These are phyloP conservation scores for Aythya baeri DNA, from an alignment of 2,113 vertebrate genomes.

Conservation along the genomic window DNA sequence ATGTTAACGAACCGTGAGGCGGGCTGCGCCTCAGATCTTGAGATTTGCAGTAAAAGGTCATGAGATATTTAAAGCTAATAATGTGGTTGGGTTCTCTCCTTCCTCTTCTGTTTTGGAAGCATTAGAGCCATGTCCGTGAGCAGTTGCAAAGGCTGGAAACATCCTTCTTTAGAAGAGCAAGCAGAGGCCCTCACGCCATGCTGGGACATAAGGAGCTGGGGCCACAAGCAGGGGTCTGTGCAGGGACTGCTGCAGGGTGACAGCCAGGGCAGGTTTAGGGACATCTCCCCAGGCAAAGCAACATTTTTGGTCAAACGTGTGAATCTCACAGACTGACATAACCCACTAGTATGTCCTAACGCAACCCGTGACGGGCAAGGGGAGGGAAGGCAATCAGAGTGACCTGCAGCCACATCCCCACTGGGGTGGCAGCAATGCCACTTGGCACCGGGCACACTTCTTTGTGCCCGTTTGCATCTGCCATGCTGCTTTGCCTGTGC, in stretches of 20 bases:
- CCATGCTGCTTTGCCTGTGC: not conserved
- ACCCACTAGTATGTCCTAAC: not conserved
- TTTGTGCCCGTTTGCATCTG: not conserved
- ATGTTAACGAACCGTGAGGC: constrained; percentile 58
- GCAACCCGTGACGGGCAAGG: rapidly evolving
- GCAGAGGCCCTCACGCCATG: not conserved
- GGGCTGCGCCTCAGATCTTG: constrained; percentile 42
- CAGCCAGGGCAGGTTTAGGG: not conserved
- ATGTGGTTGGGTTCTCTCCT: constrained; percentile 31
- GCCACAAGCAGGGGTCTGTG: not conserved
- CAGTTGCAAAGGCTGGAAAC: not conserved
- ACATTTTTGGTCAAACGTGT: not conserved
- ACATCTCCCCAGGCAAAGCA: not conserved
- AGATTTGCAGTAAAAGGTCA: constrained; percentile 68
- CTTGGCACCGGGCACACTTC: rapidly evolving
- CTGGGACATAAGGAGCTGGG: not conserved
- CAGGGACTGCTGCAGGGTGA: not conserved
- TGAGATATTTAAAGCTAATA: constrained; percentile 71
- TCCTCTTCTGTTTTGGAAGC: constrained; percentile 50
- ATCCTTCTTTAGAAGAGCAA: not conserved
- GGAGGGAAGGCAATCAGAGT: not conserved
- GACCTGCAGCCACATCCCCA: rapidly evolving
- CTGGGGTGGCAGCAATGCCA: rapidly evolving
- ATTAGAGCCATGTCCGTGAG: not conserved
- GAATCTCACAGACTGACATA: not conserved